Percentiles rank a stretch among this genome's conserved stretches.
Conservation (phyloP, 2,797 vertebrate genomes). For the Percopsis omiscomaycus region DNA sequence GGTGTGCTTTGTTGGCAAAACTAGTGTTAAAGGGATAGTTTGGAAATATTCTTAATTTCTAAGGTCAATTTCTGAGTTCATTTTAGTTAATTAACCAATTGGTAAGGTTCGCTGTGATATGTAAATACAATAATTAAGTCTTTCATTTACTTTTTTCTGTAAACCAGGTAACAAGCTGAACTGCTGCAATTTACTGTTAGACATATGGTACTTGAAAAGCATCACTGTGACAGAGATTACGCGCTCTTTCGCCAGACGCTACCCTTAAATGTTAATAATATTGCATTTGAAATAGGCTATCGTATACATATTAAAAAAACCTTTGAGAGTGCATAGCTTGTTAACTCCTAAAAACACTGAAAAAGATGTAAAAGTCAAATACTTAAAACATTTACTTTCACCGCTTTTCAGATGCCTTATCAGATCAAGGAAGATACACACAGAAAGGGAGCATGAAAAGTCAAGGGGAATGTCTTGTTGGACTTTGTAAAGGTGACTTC, state of each 20-base stretch:
- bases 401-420: slow-evolving; percentile 2
- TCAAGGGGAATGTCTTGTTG: slow-evolving; percentile 13
- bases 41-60: too few species aligned
- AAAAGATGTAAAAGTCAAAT: not conserved
- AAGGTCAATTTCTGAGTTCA: too few species aligned
- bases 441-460: slow-evolving; percentile 9
- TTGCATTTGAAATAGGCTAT: slow-evolving; percentile 3
- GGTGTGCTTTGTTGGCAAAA: slow-evolving; percentile 48
- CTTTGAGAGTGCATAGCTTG: not conserved
- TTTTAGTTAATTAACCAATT: too few species aligned
- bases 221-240: not conserved
- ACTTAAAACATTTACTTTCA: not conserved
- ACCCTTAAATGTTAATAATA: not conserved
- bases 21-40: slow-evolving; percentile 33
- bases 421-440: slow-evolving; percentile 10
- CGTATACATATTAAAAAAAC: not conserved
- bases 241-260: not conserved
- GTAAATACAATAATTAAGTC: not conserved
- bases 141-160: not conserved
- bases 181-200: not conserved
- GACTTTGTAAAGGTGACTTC: slow-evolving; percentile 14
- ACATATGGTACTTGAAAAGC: slow-evolving; percentile 4
- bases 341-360: not conserved
- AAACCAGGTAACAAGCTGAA: not conserved
- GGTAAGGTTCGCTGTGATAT: not conserved